These are phyloP conservation scores for Mormyrus hasselquistii DNA, from an alignment of 2,797 vertebrate species.

Conservation along the genomic window DNA sequence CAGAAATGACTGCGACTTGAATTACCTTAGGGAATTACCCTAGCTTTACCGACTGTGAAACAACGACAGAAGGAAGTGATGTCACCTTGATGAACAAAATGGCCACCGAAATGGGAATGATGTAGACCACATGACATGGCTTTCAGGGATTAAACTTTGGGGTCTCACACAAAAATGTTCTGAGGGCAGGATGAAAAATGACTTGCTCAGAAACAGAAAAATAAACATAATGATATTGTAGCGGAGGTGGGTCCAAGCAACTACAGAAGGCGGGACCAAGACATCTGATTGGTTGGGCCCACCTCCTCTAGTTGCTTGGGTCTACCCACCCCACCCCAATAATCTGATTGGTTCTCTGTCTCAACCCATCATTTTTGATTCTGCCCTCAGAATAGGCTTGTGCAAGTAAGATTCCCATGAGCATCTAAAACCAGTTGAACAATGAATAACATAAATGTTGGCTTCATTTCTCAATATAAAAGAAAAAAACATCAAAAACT, in stretches of 20 bases:
- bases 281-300: neutral
- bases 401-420: neutral
- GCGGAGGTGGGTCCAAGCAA: no score
- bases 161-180: neutral
- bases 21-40: neutral
- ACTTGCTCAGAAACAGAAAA: neutral
- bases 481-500: neutral
- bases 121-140: neutral
- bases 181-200: neutral
- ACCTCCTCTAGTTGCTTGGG: neutral
- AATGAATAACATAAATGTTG: neutral
- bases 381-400: neutral
- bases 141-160: neutral
- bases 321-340: neutral
- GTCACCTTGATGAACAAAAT: neutral
- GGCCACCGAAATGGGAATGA: neutral
- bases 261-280: no score
- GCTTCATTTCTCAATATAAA: neutral
- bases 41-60: neutral
- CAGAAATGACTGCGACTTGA: neutral
- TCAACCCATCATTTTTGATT: neutral
- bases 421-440: neutral
- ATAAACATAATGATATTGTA: neutral
- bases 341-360: neutral
- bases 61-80: slow-evolving; percentile 11